Base-by-base conservation (phyloP, 2,888 invertebrate genomes). In the Phortica okadai region DNA sequence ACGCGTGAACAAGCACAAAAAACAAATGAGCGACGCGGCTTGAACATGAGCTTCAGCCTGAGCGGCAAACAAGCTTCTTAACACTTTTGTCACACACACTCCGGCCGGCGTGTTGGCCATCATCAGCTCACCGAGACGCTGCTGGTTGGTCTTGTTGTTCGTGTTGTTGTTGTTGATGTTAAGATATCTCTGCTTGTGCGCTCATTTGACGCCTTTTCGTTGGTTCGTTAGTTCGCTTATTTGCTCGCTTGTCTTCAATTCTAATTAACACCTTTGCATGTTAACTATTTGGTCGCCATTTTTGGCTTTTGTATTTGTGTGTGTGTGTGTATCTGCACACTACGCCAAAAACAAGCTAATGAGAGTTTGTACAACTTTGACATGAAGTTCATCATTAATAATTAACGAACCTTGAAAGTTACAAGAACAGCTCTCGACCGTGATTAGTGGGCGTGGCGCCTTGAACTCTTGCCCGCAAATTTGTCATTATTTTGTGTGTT, bases 251-350 rank as follows among this genome's bases (percentile, higher is more conserved):
- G 70, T 77, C 76, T 82, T 73, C 74, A 70, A 74, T 80, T 76
- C 74, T 84, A 86, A 78, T 85, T 85, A 87, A 78, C 85, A 87
- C 86, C 33, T 33, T 79, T 82, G 80, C 74, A 14, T 8, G 44
- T 11, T 42, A 67, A 67, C 72, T 70, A 70, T 11, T 62, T 11
- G 41, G 44, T 50, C 64, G 50, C 21, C 33, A 25, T 4, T 74
- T 50, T 21, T 41, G 41, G 54, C 50, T 66, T 33, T 2, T 33
- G 33, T 33, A 2, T 33, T 2, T 33, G 33, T 33, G 33, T 33
- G 33, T 33, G 33, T 33, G 33, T 33, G 33, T 21, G 33, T 33
- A 5, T 33, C 50, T 50, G 42, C 11, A 41, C 66, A 33, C n/a
- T 42, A 66, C 33, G 33, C 33, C 33, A 33, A 33, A 33, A 33